These are phyloP conservation scores for Cyprinodon variegatus DNA, from an alignment of 2,113 vertebrate genomes.

Conservation along the genomic window DNA sequence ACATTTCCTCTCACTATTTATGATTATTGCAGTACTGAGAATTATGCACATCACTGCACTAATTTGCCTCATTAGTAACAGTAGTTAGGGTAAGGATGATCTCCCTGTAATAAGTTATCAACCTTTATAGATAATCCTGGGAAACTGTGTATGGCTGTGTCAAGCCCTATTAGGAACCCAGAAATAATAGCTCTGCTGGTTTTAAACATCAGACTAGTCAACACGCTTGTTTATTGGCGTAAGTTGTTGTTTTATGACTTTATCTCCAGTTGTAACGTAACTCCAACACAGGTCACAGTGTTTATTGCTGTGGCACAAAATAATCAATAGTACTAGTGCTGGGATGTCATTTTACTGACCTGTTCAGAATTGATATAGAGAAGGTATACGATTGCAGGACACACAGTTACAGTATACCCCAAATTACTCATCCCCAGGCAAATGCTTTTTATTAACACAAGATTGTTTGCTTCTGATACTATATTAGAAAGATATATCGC, in stretches of 20 bases:
- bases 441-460: neutral
- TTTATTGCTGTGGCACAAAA: slow-evolving; percentile 65
- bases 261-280: slow-evolving; percentile 47
- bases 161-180: slow-evolving; percentile 51
- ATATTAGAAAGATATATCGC: no score
- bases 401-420: neutral
- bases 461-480: no score
- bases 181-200: slow-evolving; percentile 43
- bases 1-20: slow-evolving; percentile 55
- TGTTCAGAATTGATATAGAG: slow-evolving; percentile 58
- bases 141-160: slow-evolving; percentile 33
- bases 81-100: slow-evolving; percentile 67
- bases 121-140: slow-evolving; percentile 60
- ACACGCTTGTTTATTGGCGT: slow-evolving; percentile 59
- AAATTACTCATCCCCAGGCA: neutral
- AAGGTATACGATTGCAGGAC: slow-evolving; percentile 12
- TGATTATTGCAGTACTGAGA: slow-evolving; percentile 59
- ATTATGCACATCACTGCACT: slow-evolving; percentile 55
- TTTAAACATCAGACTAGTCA: slow-evolving; percentile 57
- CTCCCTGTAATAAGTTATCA: slow-evolving; percentile 57
- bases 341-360: slow-evolving; percentile 43
- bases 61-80: slow-evolving; percentile 75
- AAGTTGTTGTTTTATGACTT: slow-evolving; percentile 67
- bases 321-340: slow-evolving; percentile 66
- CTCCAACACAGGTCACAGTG: slow-evolving; percentile 55